Base-by-base conservation (phyloP, 2,888 invertebrate genomes). In the Hirtodrosophila alboralis region DNA sequence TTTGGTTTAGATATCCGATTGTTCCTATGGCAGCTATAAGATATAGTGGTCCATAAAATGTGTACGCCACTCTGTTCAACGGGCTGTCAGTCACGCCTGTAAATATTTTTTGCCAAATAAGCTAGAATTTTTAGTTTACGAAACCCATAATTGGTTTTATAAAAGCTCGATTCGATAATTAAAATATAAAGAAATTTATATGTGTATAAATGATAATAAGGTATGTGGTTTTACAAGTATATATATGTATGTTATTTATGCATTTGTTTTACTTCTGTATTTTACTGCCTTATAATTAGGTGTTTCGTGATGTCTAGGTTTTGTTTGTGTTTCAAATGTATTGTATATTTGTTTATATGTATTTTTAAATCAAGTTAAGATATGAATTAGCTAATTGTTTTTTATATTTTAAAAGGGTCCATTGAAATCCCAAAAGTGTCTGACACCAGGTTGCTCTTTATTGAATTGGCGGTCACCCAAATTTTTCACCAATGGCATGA, bases 161-260 rank as follows among this genome's bases (percentile, higher is more conserved):
- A 56, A 48, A 34, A 47, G 54, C 33, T 56, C 40, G 1, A 16
- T 13, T n/a, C 16, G 40, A 10, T 40, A 56, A 34, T 12, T 53
- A 2, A 23, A 44, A 5, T 48, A 49, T 12, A 21, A 43, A 41
- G 18, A 27, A 27, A 41, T 52, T 26, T 52, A 52, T 47, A 18
- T 41, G 33, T 45, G 26, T 23, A 37, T 48, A 27, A 61, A 45
- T 43, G 34, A 62, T 47, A 51, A 43, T 13, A 40, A 57, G 51
- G 51, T 59, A 38, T 51, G 7, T 53, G n/a, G 31, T 1, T 4
- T 10, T 5, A n/a, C 3, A 3, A 4, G 2, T 10, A n/a, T 2
- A 28, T 5, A 28, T 23, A 23, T n/a, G n/a, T n/a, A n/a, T 23
- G 10, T 10, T 27, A 9, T 27, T 27, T 27, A 8, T 27, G 27